Conservation (phyloP, 2,797 vertebrate species). For the Hoplostethus atlanticus region DNA sequence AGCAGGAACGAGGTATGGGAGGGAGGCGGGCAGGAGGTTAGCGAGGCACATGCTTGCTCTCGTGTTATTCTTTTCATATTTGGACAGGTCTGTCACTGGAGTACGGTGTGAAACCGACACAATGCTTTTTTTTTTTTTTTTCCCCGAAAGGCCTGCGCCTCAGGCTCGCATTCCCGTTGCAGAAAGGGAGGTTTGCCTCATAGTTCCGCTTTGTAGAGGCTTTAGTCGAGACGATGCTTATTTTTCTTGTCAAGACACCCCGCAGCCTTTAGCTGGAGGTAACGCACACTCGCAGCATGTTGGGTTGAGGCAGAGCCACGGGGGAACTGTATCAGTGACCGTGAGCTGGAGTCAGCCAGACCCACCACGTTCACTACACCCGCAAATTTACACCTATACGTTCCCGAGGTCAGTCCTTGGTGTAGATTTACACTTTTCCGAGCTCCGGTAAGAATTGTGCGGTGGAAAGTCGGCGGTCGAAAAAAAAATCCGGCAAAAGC, state of each 20-base stretch:
- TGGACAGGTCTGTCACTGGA: conserved; percentile 50
- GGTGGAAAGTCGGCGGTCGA: neutral
- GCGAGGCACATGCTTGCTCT: conserved; percentile 38
- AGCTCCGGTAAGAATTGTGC: conserved; percentile 3
- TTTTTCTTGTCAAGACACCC: conserved; percentile 42
- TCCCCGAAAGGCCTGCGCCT: conserved; percentile 33
- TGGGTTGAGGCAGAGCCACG: conserved; percentile 33
- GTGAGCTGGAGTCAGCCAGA: conserved; percentile 39
- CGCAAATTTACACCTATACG: conserved; percentile 37
- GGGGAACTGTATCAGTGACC: conserved; percentile 31
- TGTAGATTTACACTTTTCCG: conserved; percentile 53
- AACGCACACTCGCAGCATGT: conserved; percentile 8
- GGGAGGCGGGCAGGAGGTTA: conserved; percentile 32
- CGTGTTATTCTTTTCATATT: conserved; percentile 63
- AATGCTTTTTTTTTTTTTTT: conserved; percentile 17
- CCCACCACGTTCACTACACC: conserved; percentile 30
- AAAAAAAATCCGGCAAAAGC: conserved; percentile 29
- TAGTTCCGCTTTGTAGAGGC: conserved; percentile 22
- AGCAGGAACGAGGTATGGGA: conserved; percentile 25
- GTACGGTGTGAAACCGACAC: conserved; percentile 53
- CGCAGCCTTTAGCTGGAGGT: conserved; percentile 28
- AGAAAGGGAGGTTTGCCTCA: conserved; percentile 19
- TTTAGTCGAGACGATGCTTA: conserved; percentile 38
- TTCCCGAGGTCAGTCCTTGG: conserved; percentile 42
- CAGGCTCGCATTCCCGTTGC: conserved; percentile 32